Evolutionary conservation across 2,113 vertebrate genomes (phyloP), one percentile per base, ranked within the genome.

Genomic region (Crotalus horridus): DNA sequence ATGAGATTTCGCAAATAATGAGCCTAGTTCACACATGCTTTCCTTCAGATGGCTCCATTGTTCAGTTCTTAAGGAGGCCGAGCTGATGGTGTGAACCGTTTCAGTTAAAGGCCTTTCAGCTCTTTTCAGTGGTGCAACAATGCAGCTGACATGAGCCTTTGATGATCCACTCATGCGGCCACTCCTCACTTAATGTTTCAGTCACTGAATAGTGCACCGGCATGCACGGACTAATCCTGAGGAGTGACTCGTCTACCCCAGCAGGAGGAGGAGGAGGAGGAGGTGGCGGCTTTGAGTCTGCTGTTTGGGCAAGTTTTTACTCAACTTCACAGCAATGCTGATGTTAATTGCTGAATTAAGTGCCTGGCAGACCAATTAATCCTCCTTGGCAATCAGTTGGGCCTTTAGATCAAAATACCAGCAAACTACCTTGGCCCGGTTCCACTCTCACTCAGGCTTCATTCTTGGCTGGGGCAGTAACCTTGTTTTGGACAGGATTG

Each of bases 281-380:
- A 4, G 74, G 74, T 21, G 33, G 74, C 33, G 33, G 74, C 74
- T 81, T 21, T 7, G 17, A 20, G 33, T 81, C 39, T 61, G 58
- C 89, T n/a, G 15, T 48, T 61, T 33, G 58, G 59, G 33, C 59
- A 90, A 6, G 89, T 90, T 90, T 90, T 69, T 33, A 90, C 51
- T 90, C 64, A 33, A 39, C 61, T 54, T 90, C 64, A 23, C 89
- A 90, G 69, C 61, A 33, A 39, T 53, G 7, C 89, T 81, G 89
- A 39, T 90, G 46, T 69, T 90, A 81, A 90, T 90, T 90, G 54
- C 20, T 81, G 89, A 74, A 90, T 54, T 90, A 69, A 53, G 61
- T 48, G 26, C 51, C n/a, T 54, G 64, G 33, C 64, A 81, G 89
- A 23, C 29, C 89, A 90, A 90, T 53, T 74, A 81, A 81, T 90